Base-by-base conservation (phyloP, 2,113 vertebrate genomes). In the Sylvia atricapilla region DNA sequence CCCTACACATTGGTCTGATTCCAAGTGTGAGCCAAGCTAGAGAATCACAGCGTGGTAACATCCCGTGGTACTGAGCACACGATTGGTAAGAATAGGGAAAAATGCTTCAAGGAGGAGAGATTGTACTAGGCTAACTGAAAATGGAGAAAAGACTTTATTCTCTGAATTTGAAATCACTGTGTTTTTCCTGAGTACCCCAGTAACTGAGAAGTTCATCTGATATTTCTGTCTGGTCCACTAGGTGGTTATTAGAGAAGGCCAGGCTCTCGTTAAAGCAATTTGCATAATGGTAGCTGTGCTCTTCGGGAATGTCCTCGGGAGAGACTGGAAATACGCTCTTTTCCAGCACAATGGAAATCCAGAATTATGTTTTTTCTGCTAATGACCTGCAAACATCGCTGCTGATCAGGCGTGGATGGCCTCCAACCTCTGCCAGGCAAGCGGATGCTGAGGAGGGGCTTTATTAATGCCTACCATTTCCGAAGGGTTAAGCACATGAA, bases 261-360 rank as follows among this genome's bases (percentile, higher is more conserved):
- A n/a, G 82, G 78, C 91, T 97, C 97, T 97, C 21, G 23, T 96
- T 95, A 93, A 95, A 97, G 95, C 93, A 96, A 94, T 98, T 97
- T 97, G 90, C 56, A 82, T 97, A 97, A 97, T 97, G 96, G 94
- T 96, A 89, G 93, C 96, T 68, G 84, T 68, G 70, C 84, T 95
- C 81, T 91, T 95, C 22, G 66, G 94, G 96, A 97, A 90, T 92
- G 20, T 95, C 73, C 95, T 97, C 37, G 6, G 79, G 56, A 97
- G 94, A 94, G 93, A 53, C 60, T 93, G 93, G 87, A 77, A 93
- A 94, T 56, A 46, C 16, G 6, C 82, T 52, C 70, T 84, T 97
- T 96, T 93, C 46, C 84, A 95, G 86, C 93, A 91, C 87, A 90
- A 44, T 77, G 76, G 91, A 11, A 76, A 67, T 18, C 80, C 28